Conservation (phyloP, 2,888 invertebrate species). For the Sepioteuthis lessoniana region DNA sequence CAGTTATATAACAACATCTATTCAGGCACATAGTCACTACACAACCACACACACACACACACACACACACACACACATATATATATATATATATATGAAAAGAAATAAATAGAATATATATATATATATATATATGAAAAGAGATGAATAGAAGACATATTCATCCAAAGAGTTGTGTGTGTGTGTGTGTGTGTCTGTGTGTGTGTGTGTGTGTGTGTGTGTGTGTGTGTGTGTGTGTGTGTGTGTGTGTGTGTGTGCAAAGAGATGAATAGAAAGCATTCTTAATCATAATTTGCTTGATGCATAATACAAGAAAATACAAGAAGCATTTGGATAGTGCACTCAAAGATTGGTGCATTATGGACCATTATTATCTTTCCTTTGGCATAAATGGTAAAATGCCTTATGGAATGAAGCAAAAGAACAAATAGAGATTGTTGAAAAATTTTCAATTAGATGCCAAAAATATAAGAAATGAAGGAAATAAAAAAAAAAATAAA, state of each 20-base stretch:
- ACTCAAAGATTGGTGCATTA: neutral
- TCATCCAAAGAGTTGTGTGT: too few species aligned
- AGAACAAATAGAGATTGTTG: neutral
- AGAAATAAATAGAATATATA: too few species aligned
- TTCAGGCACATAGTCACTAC: too few species aligned
- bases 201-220: neutral
- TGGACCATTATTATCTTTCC: neutral
- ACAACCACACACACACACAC: too few species aligned
- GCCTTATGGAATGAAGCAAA: neutral
- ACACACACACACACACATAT: too few species aligned
- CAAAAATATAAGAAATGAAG: neutral
- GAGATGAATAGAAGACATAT: too few species aligned
- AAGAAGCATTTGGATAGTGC: neutral
- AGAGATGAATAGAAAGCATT: neutral
- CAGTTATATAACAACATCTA: too few species aligned
- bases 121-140: too few species aligned
- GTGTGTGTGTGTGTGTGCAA: neutral
- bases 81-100: too few species aligned
- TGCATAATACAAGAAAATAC: neutral
- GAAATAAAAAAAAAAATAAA: neutral
- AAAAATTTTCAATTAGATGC: conserved; percentile 13
- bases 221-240: neutral
- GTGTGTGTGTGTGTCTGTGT: too few species aligned
- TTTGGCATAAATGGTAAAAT: neutral
- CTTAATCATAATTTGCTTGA: neutral